A percentile compares a stretch with the other conserved stretches of the same genome.
Conservation (phyloP, 2,113 vertebrate genomes). For the Hippocampus zosterae region DNA sequence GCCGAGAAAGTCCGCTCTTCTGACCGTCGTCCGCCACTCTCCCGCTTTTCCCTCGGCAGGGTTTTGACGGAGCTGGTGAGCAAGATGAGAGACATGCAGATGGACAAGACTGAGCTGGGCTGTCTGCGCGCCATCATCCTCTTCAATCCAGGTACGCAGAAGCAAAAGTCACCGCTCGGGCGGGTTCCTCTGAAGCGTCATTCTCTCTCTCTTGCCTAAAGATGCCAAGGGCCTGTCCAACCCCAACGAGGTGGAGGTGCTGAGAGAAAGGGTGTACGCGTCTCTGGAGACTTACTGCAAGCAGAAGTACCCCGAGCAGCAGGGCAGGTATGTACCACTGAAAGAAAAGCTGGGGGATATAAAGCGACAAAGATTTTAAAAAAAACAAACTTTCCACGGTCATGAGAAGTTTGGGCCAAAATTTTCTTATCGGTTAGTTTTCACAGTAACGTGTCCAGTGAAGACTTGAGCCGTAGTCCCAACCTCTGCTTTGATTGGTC, state of each 20-base stretch:
- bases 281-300: constrained; percentile 90
- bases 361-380: too few species aligned
- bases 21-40: neutral
- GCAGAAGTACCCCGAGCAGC: constrained; percentile 88
- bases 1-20: neutral
- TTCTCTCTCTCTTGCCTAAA: constrained; percentile 33
- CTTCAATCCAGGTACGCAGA: constrained; percentile 81
- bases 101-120: constrained; percentile 81
- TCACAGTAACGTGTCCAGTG: too few species aligned
- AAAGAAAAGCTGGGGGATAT: too few species aligned
- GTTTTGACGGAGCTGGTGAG: constrained; percentile 79
- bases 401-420: too few species aligned
- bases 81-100: constrained; percentile 83
- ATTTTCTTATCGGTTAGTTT: too few species aligned
- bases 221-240: constrained; percentile 87
- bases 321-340: constrained; percentile 73
- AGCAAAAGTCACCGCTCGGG: neutral
- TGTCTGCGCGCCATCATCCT: constrained; percentile 91
- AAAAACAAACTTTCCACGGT: too few species aligned
- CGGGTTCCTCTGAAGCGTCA: neutral
- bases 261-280: constrained; percentile 87
- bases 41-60: constrained; percentile 40
- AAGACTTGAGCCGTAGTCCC: too few species aligned
- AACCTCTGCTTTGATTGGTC: neutral
- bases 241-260: constrained; percentile 84